Evolutionary conservation across 2,113 vertebrate species (phyloP).

Genomic region (Setophaga kirtlandii): DNA sequence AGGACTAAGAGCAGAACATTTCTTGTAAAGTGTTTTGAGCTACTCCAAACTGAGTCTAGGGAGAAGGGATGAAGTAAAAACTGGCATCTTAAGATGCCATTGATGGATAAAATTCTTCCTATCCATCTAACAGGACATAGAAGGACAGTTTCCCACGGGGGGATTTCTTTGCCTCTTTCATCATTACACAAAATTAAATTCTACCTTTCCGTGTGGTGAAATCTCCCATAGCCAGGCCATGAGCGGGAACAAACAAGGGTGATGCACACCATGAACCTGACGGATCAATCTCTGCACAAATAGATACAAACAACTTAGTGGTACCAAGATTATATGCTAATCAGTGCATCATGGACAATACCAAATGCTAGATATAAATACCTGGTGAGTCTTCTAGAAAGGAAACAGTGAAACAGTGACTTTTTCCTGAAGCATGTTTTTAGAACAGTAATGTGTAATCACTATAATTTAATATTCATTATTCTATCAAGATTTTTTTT

Average conservation of each 20-base stretch:
- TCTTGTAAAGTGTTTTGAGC: not conserved
- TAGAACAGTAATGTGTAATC: not conserved
- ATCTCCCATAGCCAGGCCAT: not conserved
- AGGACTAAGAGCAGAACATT: not conserved
- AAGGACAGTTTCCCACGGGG: not conserved
- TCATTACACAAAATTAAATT: not conserved
- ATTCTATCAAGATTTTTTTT: not conserved
- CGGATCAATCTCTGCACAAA: accelerated
- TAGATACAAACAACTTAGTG: not conserved
- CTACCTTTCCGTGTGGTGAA: not conserved
- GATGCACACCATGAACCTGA: not conserved
- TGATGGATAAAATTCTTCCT: too few relatives aligned
- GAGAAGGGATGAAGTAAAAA: not conserved
- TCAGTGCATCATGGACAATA: not conserved
- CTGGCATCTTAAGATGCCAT: too few relatives aligned
- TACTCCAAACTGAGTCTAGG: not conserved
- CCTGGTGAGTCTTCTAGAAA: not conserved
- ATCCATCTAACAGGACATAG: not conserved
- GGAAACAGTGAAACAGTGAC: not conserved
- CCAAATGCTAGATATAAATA: not conserved
- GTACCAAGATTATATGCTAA: accelerated
- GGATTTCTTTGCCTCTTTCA: not conserved
- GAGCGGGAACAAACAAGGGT: not conserved
- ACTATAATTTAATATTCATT: not conserved
- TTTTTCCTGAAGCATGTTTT: not conserved